These are phyloP conservation scores for Campodea augens DNA, from an alignment of 1,140 invertebrate species.

Conservation along the genomic window DNA sequence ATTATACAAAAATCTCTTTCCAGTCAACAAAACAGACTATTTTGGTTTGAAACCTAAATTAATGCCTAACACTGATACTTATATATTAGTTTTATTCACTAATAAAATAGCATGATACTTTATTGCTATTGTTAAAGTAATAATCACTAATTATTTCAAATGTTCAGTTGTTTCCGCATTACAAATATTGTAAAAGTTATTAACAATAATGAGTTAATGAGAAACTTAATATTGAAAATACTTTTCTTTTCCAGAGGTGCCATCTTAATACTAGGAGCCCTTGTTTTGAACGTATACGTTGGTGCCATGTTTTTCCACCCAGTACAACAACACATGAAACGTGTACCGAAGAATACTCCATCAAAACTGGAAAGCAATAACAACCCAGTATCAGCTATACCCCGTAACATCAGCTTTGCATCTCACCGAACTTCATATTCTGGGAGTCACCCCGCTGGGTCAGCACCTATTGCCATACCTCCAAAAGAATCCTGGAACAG, in stretches of 20 bases:
- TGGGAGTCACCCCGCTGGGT: slow-evolving; percentile 9
- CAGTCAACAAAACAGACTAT: too few species aligned
- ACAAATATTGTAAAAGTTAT: slow-evolving; percentile 1
- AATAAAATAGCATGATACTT: too few species aligned
- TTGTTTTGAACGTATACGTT: slow-evolving; percentile 63
- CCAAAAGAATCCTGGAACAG: too few species aligned
- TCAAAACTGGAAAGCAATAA: slow-evolving; percentile 14
- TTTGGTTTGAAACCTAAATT: too few species aligned
- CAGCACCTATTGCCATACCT: slow-evolving; percentile 12
- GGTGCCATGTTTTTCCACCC: slow-evolving; percentile 65
- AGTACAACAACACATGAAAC: slow-evolving; percentile 54
- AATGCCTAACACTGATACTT: too few species aligned
- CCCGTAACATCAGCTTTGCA: background rate
- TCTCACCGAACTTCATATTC: background rate
- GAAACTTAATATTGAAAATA: background rate
- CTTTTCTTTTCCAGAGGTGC: slow-evolving; percentile 36
- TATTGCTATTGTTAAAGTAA: too few species aligned
- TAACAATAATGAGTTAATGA: too few species aligned
- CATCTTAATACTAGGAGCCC: slow-evolving; percentile 57
- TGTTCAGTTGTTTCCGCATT: slow-evolving; percentile 6
- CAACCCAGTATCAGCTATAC: background rate
- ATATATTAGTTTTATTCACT: too few species aligned
- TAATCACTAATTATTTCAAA: too few species aligned
- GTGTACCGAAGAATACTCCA: background rate
- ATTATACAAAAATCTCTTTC: too few species aligned